Conservation (phyloP, 2,888 invertebrate species). For the Plutella xylostella region DNA sequence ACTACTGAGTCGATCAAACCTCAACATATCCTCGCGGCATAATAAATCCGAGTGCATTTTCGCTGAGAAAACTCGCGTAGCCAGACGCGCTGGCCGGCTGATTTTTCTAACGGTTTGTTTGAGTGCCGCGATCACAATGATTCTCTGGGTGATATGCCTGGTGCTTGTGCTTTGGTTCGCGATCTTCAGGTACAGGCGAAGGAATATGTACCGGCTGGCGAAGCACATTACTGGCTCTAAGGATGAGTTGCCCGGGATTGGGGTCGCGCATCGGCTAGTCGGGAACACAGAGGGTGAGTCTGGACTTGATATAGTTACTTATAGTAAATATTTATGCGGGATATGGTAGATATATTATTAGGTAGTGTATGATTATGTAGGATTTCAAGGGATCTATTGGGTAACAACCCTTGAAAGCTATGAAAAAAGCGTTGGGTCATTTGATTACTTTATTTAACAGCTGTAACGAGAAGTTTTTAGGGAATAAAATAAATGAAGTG, state of each 20-base stretch:
- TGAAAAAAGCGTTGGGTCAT: too few relatives aligned
- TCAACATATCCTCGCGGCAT: neutral
- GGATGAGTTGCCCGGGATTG: conserved; percentile 33
- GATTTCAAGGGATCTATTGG: too few relatives aligned
- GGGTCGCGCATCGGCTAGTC: conserved; percentile 30
- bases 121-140: conserved; percentile 26
- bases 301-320: too few relatives aligned
- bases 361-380: too few relatives aligned
- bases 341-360: too few relatives aligned
- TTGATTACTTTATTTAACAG: too few relatives aligned
- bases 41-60: conserved; percentile 17
- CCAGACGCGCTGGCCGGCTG: conserved; percentile 9
- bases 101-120: neutral
- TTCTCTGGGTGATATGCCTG: conserved; percentile 29
- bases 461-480: too few relatives aligned
- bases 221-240: conserved; percentile 24
- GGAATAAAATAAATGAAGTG: too few relatives aligned
- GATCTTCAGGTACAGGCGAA: conserved; percentile 32
- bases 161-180: conserved; percentile 27
- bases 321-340: too few relatives aligned
- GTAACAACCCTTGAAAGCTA: too few relatives aligned
- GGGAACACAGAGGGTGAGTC: conserved; percentile 40
- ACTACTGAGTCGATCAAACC: neutral
- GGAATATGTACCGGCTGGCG: conserved; percentile 40
- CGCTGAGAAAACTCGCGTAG: conserved; percentile 12